Evolutionary conservation across 1,140 invertebrate genomes (phyloP), one percentile per base, ranked within the genome.

Genomic region (Drosophila lini): DNA sequence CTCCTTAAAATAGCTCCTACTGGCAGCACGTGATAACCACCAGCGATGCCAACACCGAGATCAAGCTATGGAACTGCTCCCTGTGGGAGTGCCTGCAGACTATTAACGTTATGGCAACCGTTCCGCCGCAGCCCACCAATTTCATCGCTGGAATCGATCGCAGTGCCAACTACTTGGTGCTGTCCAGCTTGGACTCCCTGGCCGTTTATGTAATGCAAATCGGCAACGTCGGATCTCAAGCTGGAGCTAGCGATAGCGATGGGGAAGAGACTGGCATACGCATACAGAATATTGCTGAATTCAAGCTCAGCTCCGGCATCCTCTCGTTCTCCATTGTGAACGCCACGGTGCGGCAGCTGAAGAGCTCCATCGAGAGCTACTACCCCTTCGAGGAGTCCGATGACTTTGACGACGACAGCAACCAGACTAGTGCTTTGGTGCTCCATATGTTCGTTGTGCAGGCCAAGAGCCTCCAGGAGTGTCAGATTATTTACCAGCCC

Each of bases 11-110:
- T 53, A 89, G 85, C 25, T 64, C 91, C 6, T 92, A 92, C 92
- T 99, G 98, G 98, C 98, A 98, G 91, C 98, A 96, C 93, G 97
- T 97, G 5, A 94, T 99, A 16, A 99, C 98, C 3, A 97, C 97
- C 1, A 96, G 96, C 10, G 95, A 97, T 70, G 95, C 97, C 86
- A 98, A 98, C 93, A 96, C 96, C 0, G 97, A 97, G 86, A 93
- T 99, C 15, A 99, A 98, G 93, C 93, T 99, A 25, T 99, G 98
- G 97, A 97, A 97, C 9, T 99, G 98, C 92, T 96, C 98, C 88
- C 94, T 96, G 0, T 99, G 98, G 98, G 94, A 94, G 34, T 98
- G 98, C 89, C 93, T 98, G 16, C 98, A 99, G 93, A 98, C 96
- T 0, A 95, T 99, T 2, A 59, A 94, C 93, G 78, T 98, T 96